phyloP scores from a whole-genome alignment of 2,797 vertebrate species.

The Novumbra hubbsi region DNA sequence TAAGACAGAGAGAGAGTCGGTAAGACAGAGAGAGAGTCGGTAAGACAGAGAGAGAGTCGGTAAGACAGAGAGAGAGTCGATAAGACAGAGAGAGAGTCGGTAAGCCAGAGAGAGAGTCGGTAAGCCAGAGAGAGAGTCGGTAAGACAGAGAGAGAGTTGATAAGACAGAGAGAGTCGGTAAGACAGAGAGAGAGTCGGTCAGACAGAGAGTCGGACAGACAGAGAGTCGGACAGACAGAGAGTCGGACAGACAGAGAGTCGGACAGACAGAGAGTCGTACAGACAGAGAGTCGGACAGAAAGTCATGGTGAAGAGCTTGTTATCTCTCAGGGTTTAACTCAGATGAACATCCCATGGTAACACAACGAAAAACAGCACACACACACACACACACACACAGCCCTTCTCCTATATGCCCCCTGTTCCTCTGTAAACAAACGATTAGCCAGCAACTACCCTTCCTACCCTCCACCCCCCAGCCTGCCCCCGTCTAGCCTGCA shows the following conservation, averaged over 20 bases:
- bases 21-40: no score
- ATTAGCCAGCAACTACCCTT: not conserved
- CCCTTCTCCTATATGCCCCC: not conserved
- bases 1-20: no score
- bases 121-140: not conserved
- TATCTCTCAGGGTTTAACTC: not conserved
- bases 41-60: not conserved
- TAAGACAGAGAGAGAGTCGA: not conserved
- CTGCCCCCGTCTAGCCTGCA: conserved; percentile 6
- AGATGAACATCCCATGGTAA: not conserved
- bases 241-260: no score
- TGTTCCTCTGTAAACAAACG: not conserved
- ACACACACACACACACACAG: not conserved
- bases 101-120: conserved; percentile 1
- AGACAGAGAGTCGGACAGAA: not conserved
- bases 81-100: no score
- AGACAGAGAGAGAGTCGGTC: no score
- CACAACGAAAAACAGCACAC: not conserved
- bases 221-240: no score
- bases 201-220: no score
- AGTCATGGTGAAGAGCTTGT: not conserved
- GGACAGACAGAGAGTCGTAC: no score
- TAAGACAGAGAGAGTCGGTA: no score
- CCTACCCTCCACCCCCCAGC: conserved; percentile 6
- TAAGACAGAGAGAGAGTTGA: no score